phyloP scores from a whole-genome alignment of 2,888 invertebrate genomes.

The Ennomos fuscantarius region DNA sequence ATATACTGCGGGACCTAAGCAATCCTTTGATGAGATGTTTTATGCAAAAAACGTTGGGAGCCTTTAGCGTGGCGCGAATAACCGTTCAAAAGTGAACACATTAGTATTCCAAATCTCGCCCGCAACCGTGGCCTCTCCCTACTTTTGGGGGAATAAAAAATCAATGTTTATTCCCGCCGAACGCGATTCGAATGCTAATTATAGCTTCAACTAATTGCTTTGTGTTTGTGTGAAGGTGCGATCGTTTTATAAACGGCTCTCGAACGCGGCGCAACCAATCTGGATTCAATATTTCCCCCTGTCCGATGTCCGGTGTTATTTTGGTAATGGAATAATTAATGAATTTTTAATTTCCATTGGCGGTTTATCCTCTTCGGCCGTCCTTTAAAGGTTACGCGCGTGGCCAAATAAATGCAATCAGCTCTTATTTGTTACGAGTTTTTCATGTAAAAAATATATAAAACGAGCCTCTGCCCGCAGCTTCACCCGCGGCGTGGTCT shows the following conservation, averaged over 20 bases:
- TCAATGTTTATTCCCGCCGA: constrained; percentile 82
- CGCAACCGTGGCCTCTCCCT: constrained; percentile 67
- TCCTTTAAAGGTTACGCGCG: constrained; percentile 16
- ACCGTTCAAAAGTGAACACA: constrained; percentile 83
- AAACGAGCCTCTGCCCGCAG: too few species aligned
- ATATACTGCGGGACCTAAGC: constrained; percentile 81
- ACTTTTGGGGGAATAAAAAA: constrained; percentile 83
- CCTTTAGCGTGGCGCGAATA: constrained; percentile 81
- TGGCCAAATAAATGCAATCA: constrained; percentile 24
- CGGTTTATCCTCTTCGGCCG: constrained; percentile 30
- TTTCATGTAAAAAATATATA: constrained; percentile 14
- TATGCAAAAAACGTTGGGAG: constrained; percentile 84
- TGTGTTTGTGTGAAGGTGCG: constrained; percentile 69
- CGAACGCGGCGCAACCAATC: constrained; percentile 46
- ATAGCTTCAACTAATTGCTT: constrained; percentile 78
- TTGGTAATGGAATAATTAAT: constrained; percentile 48
- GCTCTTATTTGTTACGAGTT: constrained; percentile 12
- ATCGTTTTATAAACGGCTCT: constrained; percentile 59
- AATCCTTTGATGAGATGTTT: constrained; percentile 86
- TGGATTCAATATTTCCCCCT: constrained; percentile 52
- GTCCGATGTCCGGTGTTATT: constrained; percentile 44
- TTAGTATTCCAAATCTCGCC: constrained; percentile 79
- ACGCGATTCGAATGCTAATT: constrained; percentile 83
- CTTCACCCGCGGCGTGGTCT: too few species aligned
- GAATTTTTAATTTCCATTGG: constrained; percentile 45